These are phyloP conservation scores for Sinocyclocheilus grahami DNA, from an alignment of 2,113 vertebrate genomes.

Conservation along the genomic window DNA sequence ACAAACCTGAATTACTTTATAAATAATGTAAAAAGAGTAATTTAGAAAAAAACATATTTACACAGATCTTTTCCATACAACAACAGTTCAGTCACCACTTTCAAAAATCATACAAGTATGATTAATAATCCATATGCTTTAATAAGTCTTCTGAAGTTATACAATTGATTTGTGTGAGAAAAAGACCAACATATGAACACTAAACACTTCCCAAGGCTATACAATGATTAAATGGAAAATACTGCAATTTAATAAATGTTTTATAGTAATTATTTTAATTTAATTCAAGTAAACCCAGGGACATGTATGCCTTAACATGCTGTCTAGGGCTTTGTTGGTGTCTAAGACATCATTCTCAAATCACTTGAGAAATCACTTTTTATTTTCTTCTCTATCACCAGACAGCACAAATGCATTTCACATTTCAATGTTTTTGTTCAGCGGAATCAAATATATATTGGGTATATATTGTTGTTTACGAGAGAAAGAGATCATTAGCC, in stretches of 20 bases:
- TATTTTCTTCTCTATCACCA: neutral
- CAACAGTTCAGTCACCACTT: neutral
- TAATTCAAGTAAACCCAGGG: neutral
- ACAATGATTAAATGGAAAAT: no score
- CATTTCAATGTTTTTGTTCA: neutral
- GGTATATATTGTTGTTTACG: conserved; percentile 30
- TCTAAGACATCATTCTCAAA: neutral
- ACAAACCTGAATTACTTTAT: neutral
- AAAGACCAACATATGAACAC: neutral
- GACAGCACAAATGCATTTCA: neutral
- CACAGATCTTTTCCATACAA: neutral
- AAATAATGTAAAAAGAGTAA: neutral
- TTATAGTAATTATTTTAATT: no score
- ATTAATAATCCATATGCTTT: neutral
- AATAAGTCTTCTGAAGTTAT: no score
- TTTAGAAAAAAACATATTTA: neutral
- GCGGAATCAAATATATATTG: neutral
- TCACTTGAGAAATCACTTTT: neutral
- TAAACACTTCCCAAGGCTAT: neutral
- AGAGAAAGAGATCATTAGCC: conserved; percentile 14
- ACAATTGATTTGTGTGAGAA: neutral
- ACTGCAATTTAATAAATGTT: no score
- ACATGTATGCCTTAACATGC: neutral
- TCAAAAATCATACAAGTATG: neutral
- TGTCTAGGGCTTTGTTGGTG: neutral